Conservation (phyloP, 2,888 invertebrate species). For the Pseudanteris insignis region DNA sequence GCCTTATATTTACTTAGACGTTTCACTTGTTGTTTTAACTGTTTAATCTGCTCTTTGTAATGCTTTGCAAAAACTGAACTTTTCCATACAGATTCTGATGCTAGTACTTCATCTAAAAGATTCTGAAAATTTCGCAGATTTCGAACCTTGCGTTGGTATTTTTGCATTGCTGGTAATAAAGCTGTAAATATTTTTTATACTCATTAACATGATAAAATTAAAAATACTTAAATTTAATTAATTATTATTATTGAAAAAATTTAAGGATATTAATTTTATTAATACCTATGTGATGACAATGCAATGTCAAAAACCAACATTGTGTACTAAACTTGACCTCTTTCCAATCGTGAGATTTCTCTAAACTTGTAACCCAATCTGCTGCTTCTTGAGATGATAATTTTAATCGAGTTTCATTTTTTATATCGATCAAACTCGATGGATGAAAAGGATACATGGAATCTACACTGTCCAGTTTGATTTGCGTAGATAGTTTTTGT, state of each 20-base stretch:
- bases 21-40: conserved; percentile 89
- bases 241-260: not conserved
- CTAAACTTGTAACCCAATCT: conserved; percentile 76
- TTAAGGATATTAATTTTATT: not conserved
- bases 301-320: conserved; percentile 96
- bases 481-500: conserved; percentile 88
- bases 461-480: conserved; percentile 90
- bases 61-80: conserved; percentile 78
- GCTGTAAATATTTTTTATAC: conserved; percentile 64
- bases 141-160: conserved; percentile 79
- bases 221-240: not conserved
- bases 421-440: conserved; percentile 76
- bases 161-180: conserved; percentile 87
- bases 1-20: conserved; percentile 80
- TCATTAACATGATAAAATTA: not conserved
- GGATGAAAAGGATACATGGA: conserved; percentile 89
- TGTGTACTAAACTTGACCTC: conserved; percentile 93
- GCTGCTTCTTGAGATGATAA: conserved; percentile 83
- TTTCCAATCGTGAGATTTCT: conserved; percentile 75
- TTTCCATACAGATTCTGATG: conserved; percentile 84
- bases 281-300: conserved; percentile 83
- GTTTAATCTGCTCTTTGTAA: conserved; percentile 83
- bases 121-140: conserved; percentile 88
- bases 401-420: conserved; percentile 84
- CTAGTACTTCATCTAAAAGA: conserved; percentile 83